Conservation (phyloP, 1,140 invertebrate genomes). For the Cotesia chilonis region DNA sequence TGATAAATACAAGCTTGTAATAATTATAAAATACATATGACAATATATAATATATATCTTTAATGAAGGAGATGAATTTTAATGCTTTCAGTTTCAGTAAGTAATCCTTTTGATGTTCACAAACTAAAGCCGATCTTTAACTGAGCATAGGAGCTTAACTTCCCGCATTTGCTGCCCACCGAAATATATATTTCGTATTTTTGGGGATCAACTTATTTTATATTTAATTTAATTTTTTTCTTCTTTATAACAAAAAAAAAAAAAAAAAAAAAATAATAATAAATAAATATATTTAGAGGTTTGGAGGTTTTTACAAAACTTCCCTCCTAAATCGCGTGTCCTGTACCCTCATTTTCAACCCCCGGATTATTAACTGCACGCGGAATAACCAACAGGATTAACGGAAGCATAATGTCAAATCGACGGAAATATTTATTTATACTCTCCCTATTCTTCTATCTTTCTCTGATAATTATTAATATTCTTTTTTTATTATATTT, state of each 20-base stretch:
- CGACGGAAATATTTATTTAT: slow-evolving; percentile 31
- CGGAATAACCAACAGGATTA: slow-evolving; percentile 36
- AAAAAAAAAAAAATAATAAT: no score
- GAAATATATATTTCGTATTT: background rate
- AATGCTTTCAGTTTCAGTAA: slow-evolving; percentile 43
- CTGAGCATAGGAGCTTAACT: slow-evolving; percentile 43
- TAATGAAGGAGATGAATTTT: slow-evolving; percentile 10
- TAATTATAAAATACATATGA: no score
- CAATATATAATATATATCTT: background rate
- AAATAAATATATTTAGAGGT: no score
- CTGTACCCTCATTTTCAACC: slow-evolving; percentile 14
- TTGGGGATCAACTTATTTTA: no score
- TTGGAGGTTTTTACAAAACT: slow-evolving; percentile 30
- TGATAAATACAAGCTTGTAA: no score
- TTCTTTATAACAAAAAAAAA: background rate
- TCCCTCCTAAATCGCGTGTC: slow-evolving; percentile 41
- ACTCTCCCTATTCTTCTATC: background rate
- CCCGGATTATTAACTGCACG: slow-evolving; percentile 45
- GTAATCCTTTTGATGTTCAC: slow-evolving; percentile 55
- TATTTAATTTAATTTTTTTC: background rate
- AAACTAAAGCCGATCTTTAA: slow-evolving; percentile 46
- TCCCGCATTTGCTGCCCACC: slow-evolving; percentile 28
- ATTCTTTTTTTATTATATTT: slow-evolving; percentile 2
- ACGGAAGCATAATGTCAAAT: slow-evolving; percentile 36
- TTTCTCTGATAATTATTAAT: background rate